Evolutionary conservation across 92 coral and sea anemone species (phyloP).

Genomic region (Paramuricea clavata): DNA sequence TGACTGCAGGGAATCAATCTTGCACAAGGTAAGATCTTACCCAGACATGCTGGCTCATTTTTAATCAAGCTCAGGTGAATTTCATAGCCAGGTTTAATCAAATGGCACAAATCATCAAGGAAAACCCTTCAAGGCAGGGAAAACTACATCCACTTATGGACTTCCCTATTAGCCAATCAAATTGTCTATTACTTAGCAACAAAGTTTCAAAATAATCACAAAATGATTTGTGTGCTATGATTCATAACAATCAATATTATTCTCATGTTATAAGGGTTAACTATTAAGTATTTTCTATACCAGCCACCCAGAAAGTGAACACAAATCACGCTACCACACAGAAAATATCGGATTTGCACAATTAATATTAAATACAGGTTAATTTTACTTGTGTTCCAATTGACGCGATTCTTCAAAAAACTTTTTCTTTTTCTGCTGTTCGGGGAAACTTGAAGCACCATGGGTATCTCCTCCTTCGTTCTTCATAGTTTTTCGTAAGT

Average conservation of each 20-base stretch:
- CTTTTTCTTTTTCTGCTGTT: conserved; percentile 76
- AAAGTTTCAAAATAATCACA: background rate
- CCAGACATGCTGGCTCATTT: too few relatives aligned
- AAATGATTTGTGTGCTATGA: too few relatives aligned
- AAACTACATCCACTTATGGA: background rate
- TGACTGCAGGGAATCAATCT: too few relatives aligned
- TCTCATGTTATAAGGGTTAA: too few relatives aligned
- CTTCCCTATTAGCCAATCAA: background rate
- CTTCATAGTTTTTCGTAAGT: background rate
- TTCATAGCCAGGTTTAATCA: too few relatives aligned
- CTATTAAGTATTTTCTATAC: background rate
- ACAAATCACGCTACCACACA: background rate
- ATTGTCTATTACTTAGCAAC: background rate
- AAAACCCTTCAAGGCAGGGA: background rate
- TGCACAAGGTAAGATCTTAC: too few relatives aligned
- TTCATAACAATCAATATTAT: too few relatives aligned
- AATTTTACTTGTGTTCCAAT: conserved; percentile 82
- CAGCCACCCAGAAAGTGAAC: background rate
- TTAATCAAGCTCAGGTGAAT: too few relatives aligned
- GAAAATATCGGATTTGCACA: background rate
- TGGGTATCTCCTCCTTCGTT: conserved; percentile 23
- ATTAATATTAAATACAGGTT: background rate
- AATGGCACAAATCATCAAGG: background rate
- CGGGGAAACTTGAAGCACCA: background rate
- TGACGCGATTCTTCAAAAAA: conserved; percentile 83